Conservation (phyloP, 2,113 vertebrate species). For the Pedetes capensis region DNA sequence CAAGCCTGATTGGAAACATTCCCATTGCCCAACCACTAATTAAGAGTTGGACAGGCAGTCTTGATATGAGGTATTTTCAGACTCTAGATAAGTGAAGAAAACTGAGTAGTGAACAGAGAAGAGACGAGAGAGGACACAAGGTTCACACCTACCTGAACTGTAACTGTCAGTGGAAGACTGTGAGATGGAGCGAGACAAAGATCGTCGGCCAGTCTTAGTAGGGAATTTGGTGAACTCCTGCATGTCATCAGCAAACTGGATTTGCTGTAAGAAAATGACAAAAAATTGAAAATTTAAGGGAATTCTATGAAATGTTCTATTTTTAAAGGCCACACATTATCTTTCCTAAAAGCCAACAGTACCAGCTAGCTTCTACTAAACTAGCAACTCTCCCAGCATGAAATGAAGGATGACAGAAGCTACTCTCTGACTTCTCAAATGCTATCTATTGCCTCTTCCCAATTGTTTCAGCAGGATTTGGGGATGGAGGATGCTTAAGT, state of each 20-base stretch:
- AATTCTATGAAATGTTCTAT: not conserved
- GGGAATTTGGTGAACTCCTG: slow-evolving; percentile 98
- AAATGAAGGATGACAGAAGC: not conserved
- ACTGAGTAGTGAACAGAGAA: not conserved
- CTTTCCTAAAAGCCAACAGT: not conserved
- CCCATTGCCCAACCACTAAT: not conserved
- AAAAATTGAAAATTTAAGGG: slow-evolving; percentile 35
- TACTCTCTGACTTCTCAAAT: not conserved
- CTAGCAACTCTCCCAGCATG: not conserved
- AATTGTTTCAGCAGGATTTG: not conserved
- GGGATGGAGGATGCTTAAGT: not conserved
- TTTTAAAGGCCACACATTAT: not conserved
- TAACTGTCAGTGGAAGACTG: slow-evolving; percentile 99
- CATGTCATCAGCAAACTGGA: slow-evolving; percentile 99
- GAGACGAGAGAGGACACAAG: not conserved
- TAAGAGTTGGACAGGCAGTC: not conserved
- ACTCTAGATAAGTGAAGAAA: not conserved
- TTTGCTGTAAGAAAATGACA: slow-evolving; percentile 84
- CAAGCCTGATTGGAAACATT: not conserved
- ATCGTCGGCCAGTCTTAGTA: slow-evolving; percentile 95
- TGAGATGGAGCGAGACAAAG: slow-evolving; percentile 96
- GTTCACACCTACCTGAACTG: slow-evolving; percentile 91
- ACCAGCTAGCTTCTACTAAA: not conserved
- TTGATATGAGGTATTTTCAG: not conserved
- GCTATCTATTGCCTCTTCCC: not conserved